Conservation (phyloP, 2,888 invertebrate species). For the Lasioglossum villosulum region DNA sequence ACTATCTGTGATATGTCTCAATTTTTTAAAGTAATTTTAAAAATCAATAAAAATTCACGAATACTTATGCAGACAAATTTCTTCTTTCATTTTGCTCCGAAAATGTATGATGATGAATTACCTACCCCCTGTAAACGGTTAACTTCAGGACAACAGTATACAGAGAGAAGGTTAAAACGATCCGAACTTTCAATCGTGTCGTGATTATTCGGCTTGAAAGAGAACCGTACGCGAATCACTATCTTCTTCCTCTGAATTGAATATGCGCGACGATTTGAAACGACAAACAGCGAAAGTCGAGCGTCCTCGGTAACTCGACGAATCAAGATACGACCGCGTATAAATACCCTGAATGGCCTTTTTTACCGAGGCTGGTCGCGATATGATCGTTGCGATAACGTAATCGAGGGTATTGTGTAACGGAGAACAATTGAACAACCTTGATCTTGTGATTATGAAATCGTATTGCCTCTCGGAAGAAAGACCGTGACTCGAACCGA, state of each 20-base stretch:
- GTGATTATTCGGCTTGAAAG: not conserved
- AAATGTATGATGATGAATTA: too few species aligned
- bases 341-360: not conserved
- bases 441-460: not conserved
- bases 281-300: not conserved
- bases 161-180: not conserved
- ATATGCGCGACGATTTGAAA: not conserved
- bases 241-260: not conserved
- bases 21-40: too few species aligned
- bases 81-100: too few species aligned
- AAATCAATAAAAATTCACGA: too few species aligned
- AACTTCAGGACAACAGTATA: too few species aligned
- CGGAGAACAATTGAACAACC: not conserved
- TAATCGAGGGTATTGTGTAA: slow-evolving; percentile 25
- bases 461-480: not conserved
- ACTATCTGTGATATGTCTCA: too few species aligned
- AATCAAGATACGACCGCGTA: not conserved
- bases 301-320: not conserved
- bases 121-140: too few species aligned
- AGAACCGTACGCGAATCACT: not conserved
- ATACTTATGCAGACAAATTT: too few species aligned
- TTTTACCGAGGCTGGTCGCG: not conserved
- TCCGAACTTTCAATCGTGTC: not conserved
- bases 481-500: not conserved
- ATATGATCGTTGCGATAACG: not conserved